Conservation (phyloP, 2,888 invertebrate genomes). For the Brachyopa scutellaris region DNA sequence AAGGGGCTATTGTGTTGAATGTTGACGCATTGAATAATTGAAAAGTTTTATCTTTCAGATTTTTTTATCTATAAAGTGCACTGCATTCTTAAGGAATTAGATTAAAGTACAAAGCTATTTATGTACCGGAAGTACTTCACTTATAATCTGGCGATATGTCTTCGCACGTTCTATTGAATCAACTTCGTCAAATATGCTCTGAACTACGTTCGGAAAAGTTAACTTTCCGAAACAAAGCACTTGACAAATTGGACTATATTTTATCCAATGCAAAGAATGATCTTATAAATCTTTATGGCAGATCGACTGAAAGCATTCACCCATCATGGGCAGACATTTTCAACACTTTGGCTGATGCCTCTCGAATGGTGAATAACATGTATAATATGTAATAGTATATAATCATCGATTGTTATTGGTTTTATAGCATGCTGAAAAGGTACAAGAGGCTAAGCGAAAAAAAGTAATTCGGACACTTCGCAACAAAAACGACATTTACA, state of each 20-base stretch:
- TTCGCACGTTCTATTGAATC: no score
- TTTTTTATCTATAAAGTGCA: no score
- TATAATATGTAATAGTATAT: no score
- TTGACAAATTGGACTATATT: conserved; percentile 77
- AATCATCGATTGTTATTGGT: not conserved
- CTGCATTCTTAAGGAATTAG: no score
- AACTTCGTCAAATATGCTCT: conserved; percentile 73
- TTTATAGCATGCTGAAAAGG: conserved; percentile 75
- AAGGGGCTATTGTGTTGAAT: no score
- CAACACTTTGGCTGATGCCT: conserved; percentile 74
- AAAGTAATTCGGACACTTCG: conserved; percentile 76
- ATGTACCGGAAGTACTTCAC: no score
- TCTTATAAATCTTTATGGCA: conserved; percentile 73
- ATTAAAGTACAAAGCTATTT: no score
- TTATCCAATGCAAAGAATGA: conserved; percentile 75
- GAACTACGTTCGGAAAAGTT: conserved; percentile 77
- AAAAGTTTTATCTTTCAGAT: no score
- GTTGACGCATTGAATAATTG: no score
- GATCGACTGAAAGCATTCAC: conserved; percentile 48
- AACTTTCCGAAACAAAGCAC: conserved; percentile 76
- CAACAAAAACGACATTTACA: conserved; percentile 77
- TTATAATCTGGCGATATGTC: no score
- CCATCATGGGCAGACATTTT: conserved; percentile 76
- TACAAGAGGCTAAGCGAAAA: conserved; percentile 74
- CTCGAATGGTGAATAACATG: conserved; percentile 74